A percentile compares a stretch with the other conserved stretches of the same genome.
phyloP scores from a whole-genome alignment of 2,888 invertebrate genomes.

The Drosophila rubida region DNA sequence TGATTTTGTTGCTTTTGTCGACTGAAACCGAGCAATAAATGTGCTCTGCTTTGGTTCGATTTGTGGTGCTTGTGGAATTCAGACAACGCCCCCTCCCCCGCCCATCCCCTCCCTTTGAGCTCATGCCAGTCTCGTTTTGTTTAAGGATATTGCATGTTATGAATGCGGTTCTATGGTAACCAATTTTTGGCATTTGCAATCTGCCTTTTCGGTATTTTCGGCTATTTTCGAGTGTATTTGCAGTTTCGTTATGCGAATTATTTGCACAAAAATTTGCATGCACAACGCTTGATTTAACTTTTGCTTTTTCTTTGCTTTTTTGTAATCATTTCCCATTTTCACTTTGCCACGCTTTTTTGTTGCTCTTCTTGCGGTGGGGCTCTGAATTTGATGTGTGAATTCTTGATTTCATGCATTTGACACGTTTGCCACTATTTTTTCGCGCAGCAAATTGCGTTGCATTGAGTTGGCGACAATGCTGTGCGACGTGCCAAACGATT shows the following conservation, averaged over 20 bases:
- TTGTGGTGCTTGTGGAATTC: slow-evolving; percentile 9
- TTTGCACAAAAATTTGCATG: slow-evolving; percentile 33
- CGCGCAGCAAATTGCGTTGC: slow-evolving; percentile 22
- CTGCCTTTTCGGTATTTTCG: not conserved
- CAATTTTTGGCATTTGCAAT: slow-evolving; percentile 14
- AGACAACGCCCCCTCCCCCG: too few species aligned
- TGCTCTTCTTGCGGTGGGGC: slow-evolving; percentile 14
- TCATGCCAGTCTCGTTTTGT: not conserved
- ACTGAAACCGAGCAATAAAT: slow-evolving; percentile 17
- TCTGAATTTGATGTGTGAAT: slow-evolving; percentile 46
- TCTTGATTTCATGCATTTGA: slow-evolving; percentile 65
- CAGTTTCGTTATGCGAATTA: slow-evolving; percentile 20
- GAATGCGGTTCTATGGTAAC: slow-evolving; percentile 13
- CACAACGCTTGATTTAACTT: slow-evolving; percentile 33
- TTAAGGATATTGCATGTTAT: slow-evolving; percentile 16
- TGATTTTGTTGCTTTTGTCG: slow-evolving; percentile 9
- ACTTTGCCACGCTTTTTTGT: not conserved
- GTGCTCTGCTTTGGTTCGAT: slow-evolving; percentile 34
- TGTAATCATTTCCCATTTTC: slow-evolving; percentile 2
- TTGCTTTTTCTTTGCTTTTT: slow-evolving; percentile 19
- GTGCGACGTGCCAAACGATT: slow-evolving; percentile 38
- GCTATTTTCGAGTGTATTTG: slow-evolving; percentile 14
- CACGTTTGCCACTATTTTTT: slow-evolving; percentile 56
- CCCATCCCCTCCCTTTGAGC: not conserved
- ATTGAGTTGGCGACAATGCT: slow-evolving; percentile 16